Percentiles rank a stretch among this genome's conserved stretches.
phyloP scores from a whole-genome alignment of 1,140 invertebrate genomes.

The Archegozetes longisetosus region DNA sequence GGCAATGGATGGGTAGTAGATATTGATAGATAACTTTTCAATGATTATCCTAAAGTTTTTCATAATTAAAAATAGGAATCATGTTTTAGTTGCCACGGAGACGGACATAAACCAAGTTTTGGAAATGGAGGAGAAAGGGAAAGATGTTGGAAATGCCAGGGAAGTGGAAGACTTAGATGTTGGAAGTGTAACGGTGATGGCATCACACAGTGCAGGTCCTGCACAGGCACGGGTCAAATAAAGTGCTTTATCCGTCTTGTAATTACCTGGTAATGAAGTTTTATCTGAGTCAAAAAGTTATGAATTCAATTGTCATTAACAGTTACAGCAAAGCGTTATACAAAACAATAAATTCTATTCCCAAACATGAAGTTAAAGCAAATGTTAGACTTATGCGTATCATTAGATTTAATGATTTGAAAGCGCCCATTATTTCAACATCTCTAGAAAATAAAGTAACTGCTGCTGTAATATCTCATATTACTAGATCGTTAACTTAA shows the following conservation, averaged over 20 bases:
- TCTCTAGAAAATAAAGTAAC: too few relatives aligned
- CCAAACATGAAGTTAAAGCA: too few relatives aligned
- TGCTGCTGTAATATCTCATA: too few relatives aligned
- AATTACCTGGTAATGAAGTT: conserved; percentile 34
- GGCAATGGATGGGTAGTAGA: conserved; percentile 29
- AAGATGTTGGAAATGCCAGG: conserved; percentile 32
- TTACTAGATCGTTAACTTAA: too few relatives aligned
- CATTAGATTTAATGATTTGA: too few relatives aligned
- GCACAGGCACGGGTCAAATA: conserved; percentile 34
- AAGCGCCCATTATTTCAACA: too few relatives aligned
- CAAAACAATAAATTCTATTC: too few relatives aligned
- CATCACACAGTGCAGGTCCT: conserved; percentile 31
- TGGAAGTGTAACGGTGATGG: conserved; percentile 34
- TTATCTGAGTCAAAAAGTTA: too few relatives aligned
- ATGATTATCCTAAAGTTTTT: not conserved
- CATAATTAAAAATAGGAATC: conserved; percentile 11
- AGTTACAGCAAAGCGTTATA: too few relatives aligned
- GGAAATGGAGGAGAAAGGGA: conserved; percentile 26
- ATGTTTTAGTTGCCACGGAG: conserved; percentile 29
- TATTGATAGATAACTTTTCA: not conserved
- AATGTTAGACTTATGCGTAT: too few relatives aligned
- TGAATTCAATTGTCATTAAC: too few relatives aligned
- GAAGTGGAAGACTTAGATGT: conserved; percentile 26
- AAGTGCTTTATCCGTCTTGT: conserved; percentile 36
- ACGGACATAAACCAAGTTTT: conserved; percentile 25